Evolutionary conservation across 1,140 invertebrate genomes (phyloP), one percentile per base, ranked within the genome.

Genomic region (Trinorchestia longiramus): DNA sequence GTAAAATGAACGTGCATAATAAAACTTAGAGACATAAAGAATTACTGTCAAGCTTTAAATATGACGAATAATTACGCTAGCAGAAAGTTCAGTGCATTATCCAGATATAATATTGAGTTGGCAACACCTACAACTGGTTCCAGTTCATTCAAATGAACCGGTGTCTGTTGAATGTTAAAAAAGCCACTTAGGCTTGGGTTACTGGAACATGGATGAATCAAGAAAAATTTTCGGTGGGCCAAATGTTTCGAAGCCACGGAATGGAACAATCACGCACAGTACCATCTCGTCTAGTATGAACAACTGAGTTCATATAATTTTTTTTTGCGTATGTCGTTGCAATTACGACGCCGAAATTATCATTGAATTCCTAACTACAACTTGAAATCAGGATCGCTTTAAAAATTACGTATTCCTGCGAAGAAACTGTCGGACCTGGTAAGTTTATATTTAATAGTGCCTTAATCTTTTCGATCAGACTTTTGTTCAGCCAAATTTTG

Each of bases 101-200:
- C 28, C 88, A 90, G 88, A 90, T 19, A 90, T 90, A 43, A 43
- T 36, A 90, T 41, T 8, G 6, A 90, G 23, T 36, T 42, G 41
- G 88, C 88, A 90, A 43, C 88, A 90, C 88, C 36, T 77, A 77
- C 62, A 77, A 90, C 88, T 42, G 88, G 11, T 42, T 28, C 43
- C 88, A 90, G 88, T 90, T 90, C 88, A 90, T 90, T 90, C 88
- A 90, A 90, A 90, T 77, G 62, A 77, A 77, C 62, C 62, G 28
- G 11, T 77, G 11, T 36, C 15, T 23, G 62, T 53, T 53, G 15
- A 3, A 1, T 77, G 62, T 77, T 77, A 3, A 15, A 77, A 77
- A 15, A 77, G 62, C 62, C 62, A 77, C 15, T 23, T 28, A 77
- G 62, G 1, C 15, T 77, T 77, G 62, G 3, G 62, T 77, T 77